Evolutionary conservation across 1,140 invertebrate species (phyloP).

Genomic region (Rhopalosiphum maidis): DNA sequence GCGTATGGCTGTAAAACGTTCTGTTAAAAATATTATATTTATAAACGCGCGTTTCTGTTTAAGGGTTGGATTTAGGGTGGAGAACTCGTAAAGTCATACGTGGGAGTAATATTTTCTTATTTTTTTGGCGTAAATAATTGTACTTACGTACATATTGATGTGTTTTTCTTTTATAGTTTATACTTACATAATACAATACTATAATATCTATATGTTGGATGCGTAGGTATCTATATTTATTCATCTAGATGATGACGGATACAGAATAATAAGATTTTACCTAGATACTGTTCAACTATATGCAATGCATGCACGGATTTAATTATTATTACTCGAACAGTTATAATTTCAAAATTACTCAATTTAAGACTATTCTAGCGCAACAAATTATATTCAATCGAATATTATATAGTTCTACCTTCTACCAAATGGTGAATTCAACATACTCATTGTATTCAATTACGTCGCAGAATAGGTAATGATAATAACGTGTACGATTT

Average conservation of each 20-base stretch:
- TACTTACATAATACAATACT: too few relatives aligned
- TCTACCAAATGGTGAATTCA: neutral
- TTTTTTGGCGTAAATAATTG: too few relatives aligned
- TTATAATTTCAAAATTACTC: constrained; percentile 2
- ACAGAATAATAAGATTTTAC: neutral
- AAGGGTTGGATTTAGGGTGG: too few relatives aligned
- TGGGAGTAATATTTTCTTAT: too few relatives aligned
- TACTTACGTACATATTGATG: too few relatives aligned
- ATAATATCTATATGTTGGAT: neutral
- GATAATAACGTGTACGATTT: neutral
- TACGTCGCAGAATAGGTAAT: neutral
- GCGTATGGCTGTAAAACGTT: too few relatives aligned
- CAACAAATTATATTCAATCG: neutral
- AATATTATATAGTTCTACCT: neutral
- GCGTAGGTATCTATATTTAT: neutral
- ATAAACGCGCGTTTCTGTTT: too few relatives aligned
- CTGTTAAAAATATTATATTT: too few relatives aligned
- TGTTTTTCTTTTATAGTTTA: too few relatives aligned
- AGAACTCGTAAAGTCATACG: too few relatives aligned
- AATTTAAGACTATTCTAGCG: neutral
- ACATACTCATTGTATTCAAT: neutral
- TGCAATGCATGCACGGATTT: neutral
- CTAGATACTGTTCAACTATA: neutral
- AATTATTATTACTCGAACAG: neutral
- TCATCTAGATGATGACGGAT: neutral